Conservation (phyloP, 2,888 invertebrate species). For the Apamea anceps region DNA sequence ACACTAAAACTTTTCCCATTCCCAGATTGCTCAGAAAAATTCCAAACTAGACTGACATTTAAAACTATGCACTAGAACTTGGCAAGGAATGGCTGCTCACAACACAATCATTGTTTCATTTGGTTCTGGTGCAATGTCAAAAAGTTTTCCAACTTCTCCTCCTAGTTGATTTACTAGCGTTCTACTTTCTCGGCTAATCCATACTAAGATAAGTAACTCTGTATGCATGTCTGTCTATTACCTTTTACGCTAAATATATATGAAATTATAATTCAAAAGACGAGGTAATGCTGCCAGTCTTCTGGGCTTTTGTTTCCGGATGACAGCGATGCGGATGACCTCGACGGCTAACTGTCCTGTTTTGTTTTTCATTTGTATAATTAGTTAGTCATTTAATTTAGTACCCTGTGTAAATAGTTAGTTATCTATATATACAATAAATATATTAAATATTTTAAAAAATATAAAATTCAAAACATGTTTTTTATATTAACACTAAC, state of each 20-base stretch:
- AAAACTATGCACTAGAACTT: slow-evolving; percentile 50
- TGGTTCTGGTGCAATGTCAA: slow-evolving; percentile 44
- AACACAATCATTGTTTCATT: slow-evolving; percentile 52
- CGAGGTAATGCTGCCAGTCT: too few relatives aligned
- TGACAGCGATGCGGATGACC: too few relatives aligned
- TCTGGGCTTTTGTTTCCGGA: too few relatives aligned
- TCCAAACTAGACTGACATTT: slow-evolving; percentile 34
- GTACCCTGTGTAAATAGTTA: too few relatives aligned
- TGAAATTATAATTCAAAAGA: not conserved
- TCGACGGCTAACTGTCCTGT: too few relatives aligned
- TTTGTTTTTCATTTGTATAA: too few relatives aligned
- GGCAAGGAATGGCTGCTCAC: slow-evolving; percentile 44
- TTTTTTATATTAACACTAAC: too few relatives aligned
- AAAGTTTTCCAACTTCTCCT: slow-evolving; percentile 32
- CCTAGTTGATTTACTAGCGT: slow-evolving; percentile 36
- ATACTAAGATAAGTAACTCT: not conserved
- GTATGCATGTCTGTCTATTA: not conserved
- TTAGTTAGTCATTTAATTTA: too few relatives aligned
- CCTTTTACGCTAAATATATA: not conserved
- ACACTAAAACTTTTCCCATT: slow-evolving; percentile 45
- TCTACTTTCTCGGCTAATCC: slow-evolving; percentile 25
- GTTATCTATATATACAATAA: too few relatives aligned
- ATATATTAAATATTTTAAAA: too few relatives aligned
- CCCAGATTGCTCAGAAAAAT: slow-evolving; percentile 49
- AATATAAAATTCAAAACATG: too few relatives aligned